A percentile compares a stretch with the other conserved stretches of the same genome.
These are phyloP conservation scores for Dendroctonus ponderosae DNA, from an alignment of 1,140 invertebrate genomes.

Conservation along the genomic window DNA sequence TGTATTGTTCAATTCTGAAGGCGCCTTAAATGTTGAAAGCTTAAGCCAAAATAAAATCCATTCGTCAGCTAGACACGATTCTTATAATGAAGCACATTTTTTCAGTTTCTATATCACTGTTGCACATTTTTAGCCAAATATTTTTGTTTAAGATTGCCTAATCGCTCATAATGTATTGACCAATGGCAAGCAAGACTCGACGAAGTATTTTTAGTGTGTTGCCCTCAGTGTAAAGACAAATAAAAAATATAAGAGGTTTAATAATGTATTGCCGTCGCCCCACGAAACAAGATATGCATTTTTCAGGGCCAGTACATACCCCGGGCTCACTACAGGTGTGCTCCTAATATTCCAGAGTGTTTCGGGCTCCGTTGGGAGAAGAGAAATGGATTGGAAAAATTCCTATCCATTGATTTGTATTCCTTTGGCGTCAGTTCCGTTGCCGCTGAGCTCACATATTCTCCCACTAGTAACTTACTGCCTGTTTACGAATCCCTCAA, in stretches of 20 bases:
- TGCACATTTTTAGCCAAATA: no score
- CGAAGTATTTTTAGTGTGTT: no score
- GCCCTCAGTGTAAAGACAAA: background rate
- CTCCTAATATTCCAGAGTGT: conserved; percentile 43
- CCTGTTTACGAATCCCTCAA: conserved; percentile 8
- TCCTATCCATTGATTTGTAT: conserved; percentile 50
- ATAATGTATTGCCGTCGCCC: conserved; percentile 20
- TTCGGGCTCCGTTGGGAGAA: conserved; percentile 38
- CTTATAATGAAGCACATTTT: no score
- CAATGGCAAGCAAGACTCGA: no score
- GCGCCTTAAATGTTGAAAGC: no score
- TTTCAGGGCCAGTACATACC: conserved; percentile 6
- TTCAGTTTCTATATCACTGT: no score
- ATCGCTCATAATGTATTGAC: no score
- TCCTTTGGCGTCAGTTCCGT: conserved; percentile 36
- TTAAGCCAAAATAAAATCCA: no score
- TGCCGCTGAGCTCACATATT: conserved; percentile 41
- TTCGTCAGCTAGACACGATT: no score
- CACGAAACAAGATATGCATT: conserved; percentile 24
- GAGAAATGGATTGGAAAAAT: conserved; percentile 50
- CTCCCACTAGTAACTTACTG: conserved; percentile 34
- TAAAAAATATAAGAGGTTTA: conserved; percentile 12
- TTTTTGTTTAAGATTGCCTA: no score
- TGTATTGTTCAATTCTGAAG: no score
- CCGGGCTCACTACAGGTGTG: conserved; percentile 35